These are phyloP conservation scores for Syngnathus typhle DNA, from an alignment of 2,113 vertebrate species.

Conservation along the genomic window DNA sequence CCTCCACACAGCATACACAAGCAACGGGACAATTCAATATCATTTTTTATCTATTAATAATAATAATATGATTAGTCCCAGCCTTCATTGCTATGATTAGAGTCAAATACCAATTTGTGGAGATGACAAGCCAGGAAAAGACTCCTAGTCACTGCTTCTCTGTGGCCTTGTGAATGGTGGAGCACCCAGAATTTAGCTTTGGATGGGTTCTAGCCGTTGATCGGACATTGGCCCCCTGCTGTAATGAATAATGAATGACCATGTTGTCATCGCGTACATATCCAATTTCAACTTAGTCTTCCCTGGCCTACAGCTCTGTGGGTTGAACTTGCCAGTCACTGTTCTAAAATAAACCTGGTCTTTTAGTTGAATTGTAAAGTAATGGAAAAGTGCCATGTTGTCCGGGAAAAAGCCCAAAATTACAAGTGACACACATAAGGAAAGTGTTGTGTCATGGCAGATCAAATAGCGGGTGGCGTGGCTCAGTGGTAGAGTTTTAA, in stretches of 20 bases:
- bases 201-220: constrained; percentile 57
- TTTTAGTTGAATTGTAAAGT: background rate
- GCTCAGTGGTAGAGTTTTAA: too few species aligned
- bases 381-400: background rate
- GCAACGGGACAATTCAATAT: background rate
- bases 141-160: constrained; percentile 6
- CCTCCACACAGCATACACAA: background rate
- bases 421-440: background rate
- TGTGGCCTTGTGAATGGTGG: constrained; percentile 21
- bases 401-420: constrained; percentile 3
- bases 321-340: constrained; percentile 30
- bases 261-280: constrained; percentile 65
- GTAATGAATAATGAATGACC: constrained; percentile 73
- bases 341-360: background rate
- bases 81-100: background rate
- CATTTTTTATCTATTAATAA: background rate
- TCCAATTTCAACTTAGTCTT: constrained; percentile 64
- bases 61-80: constrained; percentile 3
- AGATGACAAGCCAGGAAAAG: constrained; percentile 1
- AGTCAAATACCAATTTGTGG: constrained; percentile 8
- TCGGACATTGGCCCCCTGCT: constrained; percentile 53
- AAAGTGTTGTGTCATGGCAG: constrained; percentile 9
- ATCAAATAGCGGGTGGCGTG: too few species aligned
- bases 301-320: constrained; percentile 27
- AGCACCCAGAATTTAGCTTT: constrained; percentile 53